Percentiles rank a stretch among this genome's conserved stretches.
phyloP scores from a whole-genome alignment of 2,113 vertebrate species.

The Gymnobelideus leadbeateri region DNA sequence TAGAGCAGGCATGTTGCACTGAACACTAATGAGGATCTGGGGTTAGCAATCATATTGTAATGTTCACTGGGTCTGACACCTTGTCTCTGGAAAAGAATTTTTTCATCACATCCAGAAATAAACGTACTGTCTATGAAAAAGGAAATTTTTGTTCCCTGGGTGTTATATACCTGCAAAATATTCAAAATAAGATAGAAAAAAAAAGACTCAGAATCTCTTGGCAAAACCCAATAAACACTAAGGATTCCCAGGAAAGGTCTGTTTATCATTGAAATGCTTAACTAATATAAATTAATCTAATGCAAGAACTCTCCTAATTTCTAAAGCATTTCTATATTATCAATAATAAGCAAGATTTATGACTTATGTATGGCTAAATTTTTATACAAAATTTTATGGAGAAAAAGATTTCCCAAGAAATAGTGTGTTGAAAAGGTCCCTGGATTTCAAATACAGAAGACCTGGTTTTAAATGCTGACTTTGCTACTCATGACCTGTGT shows the following conservation, averaged over 20 bases:
- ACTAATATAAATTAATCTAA: background rate
- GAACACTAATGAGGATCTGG: slow-evolving; percentile 12
- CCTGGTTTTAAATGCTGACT: too few relatives aligned
- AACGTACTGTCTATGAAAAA: slow-evolving; percentile 15
- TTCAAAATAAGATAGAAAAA: slow-evolving; percentile 2
- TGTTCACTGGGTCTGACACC: slow-evolving; percentile 9
- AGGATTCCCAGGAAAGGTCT: background rate
- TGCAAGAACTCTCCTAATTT: background rate
- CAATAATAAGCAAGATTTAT: background rate
- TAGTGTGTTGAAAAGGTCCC: background rate
- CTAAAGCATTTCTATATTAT: background rate
- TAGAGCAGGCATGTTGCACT: background rate
- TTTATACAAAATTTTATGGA: background rate
- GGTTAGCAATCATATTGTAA: slow-evolving; percentile 12
- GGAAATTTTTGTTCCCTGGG: slow-evolving; percentile 41
- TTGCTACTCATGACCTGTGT: too few relatives aligned
- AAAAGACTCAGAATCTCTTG: slow-evolving; percentile 17
- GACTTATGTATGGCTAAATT: too few relatives aligned
- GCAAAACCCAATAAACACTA: slow-evolving; percentile 1
- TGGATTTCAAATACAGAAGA: too few relatives aligned
- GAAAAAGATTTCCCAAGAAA: background rate
- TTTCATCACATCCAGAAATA: slow-evolving; percentile 54
- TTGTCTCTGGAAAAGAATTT: background rate
- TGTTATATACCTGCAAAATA: slow-evolving; percentile 9
- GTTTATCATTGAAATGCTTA: slow-evolving; percentile 8